Percentiles rank a stretch among this genome's conserved stretches.
Evolutionary conservation across 2,113 vertebrate genomes (phyloP).

Genomic region (rabbit (Oryctolagus cuniculus)): DNA sequence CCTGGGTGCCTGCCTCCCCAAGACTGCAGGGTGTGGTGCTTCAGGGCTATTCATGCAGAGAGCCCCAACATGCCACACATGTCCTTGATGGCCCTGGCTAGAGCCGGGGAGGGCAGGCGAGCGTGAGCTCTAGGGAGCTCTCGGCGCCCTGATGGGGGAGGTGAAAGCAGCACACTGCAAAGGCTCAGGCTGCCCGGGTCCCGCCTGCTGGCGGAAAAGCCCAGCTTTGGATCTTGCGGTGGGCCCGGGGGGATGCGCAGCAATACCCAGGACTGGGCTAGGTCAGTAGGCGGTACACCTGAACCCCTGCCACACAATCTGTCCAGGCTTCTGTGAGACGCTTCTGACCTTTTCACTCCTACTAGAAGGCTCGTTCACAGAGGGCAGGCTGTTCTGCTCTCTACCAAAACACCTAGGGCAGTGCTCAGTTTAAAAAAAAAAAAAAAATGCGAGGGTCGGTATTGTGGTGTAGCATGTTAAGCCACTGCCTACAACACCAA

Average conservation of each 20-base stretch:
- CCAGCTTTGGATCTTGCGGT: not conserved
- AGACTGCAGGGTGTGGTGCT: too few relatives aligned
- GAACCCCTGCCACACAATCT: not conserved
- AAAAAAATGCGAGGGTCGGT: too few relatives aligned
- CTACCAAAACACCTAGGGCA: too few relatives aligned
- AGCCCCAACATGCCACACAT: not conserved
- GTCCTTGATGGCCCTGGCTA: not conserved
- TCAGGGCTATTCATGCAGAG: not conserved
- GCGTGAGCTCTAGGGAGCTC: not conserved
- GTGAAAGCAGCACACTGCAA: not conserved
- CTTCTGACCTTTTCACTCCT: not conserved
- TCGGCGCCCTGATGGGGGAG: not conserved
- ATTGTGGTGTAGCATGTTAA: too few relatives aligned
- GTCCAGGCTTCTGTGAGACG: not conserved
- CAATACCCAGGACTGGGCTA: not conserved
- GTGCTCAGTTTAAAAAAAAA: too few relatives aligned
- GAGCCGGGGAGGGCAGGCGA: not conserved
- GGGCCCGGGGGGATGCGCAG: not conserved
- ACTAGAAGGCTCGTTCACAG: not conserved
- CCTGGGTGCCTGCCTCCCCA: too few relatives aligned
- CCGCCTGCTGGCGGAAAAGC: not conserved
- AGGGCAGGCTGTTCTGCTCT: too few relatives aligned
- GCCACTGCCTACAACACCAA: too few relatives aligned
- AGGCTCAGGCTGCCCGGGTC: not conserved
- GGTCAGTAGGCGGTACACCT: not conserved